Percentiles rank a stretch among this genome's conserved stretches.
Evolutionary conservation across 1,140 invertebrate genomes (phyloP).

Genomic region (Marisa cornuarietis): DNA sequence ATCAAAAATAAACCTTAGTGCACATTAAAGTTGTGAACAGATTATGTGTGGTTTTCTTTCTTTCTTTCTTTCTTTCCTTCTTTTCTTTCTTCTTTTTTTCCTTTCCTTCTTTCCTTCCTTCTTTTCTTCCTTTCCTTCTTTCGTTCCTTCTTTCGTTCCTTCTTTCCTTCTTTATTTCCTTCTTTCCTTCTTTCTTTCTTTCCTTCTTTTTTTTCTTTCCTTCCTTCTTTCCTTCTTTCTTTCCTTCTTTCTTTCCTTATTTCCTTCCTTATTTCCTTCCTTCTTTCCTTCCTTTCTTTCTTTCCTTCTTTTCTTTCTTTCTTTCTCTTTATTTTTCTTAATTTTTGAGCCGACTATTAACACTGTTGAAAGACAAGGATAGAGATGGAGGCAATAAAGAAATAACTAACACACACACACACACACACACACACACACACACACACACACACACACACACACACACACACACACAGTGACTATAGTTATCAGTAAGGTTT

Average conservation of each 20-base stretch:
- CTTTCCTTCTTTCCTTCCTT: not conserved
- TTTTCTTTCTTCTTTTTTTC: constrained; percentile 5
- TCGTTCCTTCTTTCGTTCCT: too few relatives aligned
- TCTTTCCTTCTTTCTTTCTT: constrained; percentile 8
- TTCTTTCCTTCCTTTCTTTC: not conserved
- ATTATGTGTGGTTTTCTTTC: constrained; percentile 5
- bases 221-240: not conserved
- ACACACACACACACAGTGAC: too few relatives aligned
- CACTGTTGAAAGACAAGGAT: not conserved
- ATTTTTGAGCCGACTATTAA: too few relatives aligned
- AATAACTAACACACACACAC: too few relatives aligned
- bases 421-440: not conserved
- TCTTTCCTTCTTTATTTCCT: too few relatives aligned
- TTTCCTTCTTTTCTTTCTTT: constrained; percentile 1
- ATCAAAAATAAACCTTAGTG: too few relatives aligned
- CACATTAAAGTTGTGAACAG: not conserved
- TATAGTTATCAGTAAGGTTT: too few relatives aligned
- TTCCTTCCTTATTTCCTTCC: constrained; percentile 1
- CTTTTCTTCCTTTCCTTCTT: not conserved
- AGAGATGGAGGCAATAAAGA: not conserved
- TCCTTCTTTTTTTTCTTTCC: not conserved
- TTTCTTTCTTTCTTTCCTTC: constrained; percentile 11
- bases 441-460: too few relatives aligned
- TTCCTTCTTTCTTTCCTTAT: not conserved
- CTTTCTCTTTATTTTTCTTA: not conserved